Evolutionary conservation across 2,888 invertebrate genomes (phyloP).

Genomic region (Panorpa germanica): DNA sequence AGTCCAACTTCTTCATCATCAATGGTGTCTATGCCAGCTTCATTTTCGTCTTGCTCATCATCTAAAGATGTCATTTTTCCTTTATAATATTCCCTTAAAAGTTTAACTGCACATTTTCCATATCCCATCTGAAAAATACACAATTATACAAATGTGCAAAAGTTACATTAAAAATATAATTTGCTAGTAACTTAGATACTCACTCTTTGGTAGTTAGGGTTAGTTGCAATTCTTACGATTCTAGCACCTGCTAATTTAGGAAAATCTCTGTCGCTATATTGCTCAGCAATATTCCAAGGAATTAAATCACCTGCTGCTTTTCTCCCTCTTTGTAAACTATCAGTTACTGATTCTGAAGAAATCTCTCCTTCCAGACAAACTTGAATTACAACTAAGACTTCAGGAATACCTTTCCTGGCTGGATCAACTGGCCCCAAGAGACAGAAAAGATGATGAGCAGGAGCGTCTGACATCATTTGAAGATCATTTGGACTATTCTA

Average conservation of each 20-base stretch:
- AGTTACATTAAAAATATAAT: slow-evolving; percentile 2
- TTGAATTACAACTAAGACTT: slow-evolving; percentile 86
- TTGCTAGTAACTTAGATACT: slow-evolving; percentile 15
- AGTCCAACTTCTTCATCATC: slow-evolving; percentile 37
- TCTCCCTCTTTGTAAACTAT: slow-evolving; percentile 68
- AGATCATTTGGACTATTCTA: slow-evolving; percentile 96
- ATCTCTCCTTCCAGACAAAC: slow-evolving; percentile 59
- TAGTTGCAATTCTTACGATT: slow-evolving; percentile 91
- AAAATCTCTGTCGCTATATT: slow-evolving; percentile 88
- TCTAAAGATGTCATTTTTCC: slow-evolving; percentile 55
- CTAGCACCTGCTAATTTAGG: slow-evolving; percentile 78
- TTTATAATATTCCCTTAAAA: slow-evolving; percentile 78
- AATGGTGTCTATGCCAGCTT: slow-evolving; percentile 29
- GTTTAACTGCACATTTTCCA: slow-evolving; percentile 67
- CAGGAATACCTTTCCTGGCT: slow-evolving; percentile 64
- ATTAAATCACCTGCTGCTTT: slow-evolving; percentile 92
- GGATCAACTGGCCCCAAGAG: slow-evolving; percentile 76
- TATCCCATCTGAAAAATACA: slow-evolving; percentile 72
- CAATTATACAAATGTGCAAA: slow-evolving; percentile 9
- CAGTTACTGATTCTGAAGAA: slow-evolving; percentile 42
- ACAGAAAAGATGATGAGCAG: slow-evolving; percentile 94
- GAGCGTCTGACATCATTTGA: slow-evolving; percentile 96
- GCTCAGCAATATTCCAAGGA: slow-evolving; percentile 96
- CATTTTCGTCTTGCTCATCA: slow-evolving; percentile 24
- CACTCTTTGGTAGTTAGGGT: slow-evolving; percentile 89